These are phyloP conservation scores for Sphinx pinastri DNA, from an alignment of 2,888 invertebrate species.

Conservation along the genomic window DNA sequence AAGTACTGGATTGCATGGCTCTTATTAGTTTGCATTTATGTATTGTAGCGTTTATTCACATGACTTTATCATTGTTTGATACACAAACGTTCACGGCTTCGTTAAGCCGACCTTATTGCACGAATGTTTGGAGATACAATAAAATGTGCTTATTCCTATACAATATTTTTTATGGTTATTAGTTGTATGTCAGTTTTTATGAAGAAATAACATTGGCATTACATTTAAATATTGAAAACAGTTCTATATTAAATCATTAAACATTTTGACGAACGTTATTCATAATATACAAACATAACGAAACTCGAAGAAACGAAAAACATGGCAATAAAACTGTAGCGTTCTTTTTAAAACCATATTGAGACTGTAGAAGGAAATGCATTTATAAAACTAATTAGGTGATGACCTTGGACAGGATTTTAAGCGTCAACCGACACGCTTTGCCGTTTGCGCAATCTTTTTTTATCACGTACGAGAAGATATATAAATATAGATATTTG, in stretches of 20 bases:
- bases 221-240: no score
- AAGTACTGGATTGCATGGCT: constrained; percentile 32
- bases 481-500: no score
- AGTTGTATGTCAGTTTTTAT: no score
- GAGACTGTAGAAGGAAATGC: neutral
- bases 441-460: neutral
- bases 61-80: neutral
- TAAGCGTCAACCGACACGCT: neutral
- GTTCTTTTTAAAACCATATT: no score
- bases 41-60: constrained; percentile 12
- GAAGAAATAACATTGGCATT: no score
- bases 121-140: neutral
- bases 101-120: neutral
- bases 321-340: no score
- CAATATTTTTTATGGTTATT: neutral
- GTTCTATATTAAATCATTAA: no score
- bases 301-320: neutral
- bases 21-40: constrained; percentile 1
- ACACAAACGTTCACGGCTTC: constrained; percentile 1
- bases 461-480: neutral
- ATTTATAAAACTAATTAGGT: neutral
- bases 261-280: no score
- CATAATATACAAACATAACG: neutral
- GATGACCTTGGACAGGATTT: constrained; percentile 10
- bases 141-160: neutral